These are phyloP conservation scores for Siphlonurus alternatus DNA, from an alignment of 2,888 invertebrate species.

Conservation along the genomic window DNA sequence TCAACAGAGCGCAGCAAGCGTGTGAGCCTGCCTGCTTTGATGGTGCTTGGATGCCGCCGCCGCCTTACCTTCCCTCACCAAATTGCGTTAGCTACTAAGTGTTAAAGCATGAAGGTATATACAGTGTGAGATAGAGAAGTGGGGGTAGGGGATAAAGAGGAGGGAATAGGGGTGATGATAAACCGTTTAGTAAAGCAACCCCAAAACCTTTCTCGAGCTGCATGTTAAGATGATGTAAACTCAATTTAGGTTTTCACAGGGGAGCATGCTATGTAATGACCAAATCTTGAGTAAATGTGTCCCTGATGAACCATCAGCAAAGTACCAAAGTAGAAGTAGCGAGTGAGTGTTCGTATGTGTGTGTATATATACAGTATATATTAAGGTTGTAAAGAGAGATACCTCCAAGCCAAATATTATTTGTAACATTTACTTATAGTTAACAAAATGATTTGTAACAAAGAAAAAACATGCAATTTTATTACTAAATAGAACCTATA, in stretches of 20 bases:
- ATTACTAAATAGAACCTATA: too few relatives aligned
- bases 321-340: neutral
- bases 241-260: constrained; percentile 1
- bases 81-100: constrained; percentile 7
- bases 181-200: neutral
- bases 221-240: constrained; percentile 1
- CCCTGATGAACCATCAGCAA: constrained; percentile 12
- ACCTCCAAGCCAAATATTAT: neutral
- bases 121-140: constrained; percentile 5
- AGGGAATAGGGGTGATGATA: neutral
- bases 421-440: too few relatives aligned
- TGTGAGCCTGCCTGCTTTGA: neutral
- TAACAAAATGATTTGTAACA: too few relatives aligned
- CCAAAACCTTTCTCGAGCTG: neutral
- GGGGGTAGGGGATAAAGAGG: neutral
- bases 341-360: too few relatives aligned
- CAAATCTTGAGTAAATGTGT: constrained; percentile 11
- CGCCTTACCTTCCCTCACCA: neutral
- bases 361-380: neutral
- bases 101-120: constrained; percentile 8
- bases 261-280: constrained; percentile 7
- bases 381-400: neutral
- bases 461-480: too few relatives aligned
- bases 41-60: neutral
- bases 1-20: neutral